Base-by-base conservation (phyloP, 2,113 vertebrate genomes). In the Monarcha castaneiventris region DNA sequence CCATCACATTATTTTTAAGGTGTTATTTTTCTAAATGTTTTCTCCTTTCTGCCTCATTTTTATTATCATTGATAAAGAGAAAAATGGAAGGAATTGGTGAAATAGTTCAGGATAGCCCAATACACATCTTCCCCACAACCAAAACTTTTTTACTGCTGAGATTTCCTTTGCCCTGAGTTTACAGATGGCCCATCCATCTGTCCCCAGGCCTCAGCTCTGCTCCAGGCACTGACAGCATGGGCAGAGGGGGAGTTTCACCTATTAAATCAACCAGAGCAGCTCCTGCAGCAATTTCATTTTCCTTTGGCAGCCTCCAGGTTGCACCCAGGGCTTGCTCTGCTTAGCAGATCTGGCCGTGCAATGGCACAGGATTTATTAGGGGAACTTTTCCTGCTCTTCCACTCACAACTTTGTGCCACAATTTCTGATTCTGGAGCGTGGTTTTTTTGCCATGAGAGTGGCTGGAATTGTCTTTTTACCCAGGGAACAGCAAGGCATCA, bases 111-210 rank as follows among this genome's bases (percentile, higher is more conserved):
- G 35, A 37, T 18, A 66, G 10, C 18, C 7, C 15, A 29, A 67
- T 3, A 35, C 4, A 18, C 8, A 3, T 22, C 32, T 16, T 1
- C 1, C 3, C 12, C 11, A 6, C 3, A 20, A 0, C 12, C 4
- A 46, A 35, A 90, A 52, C 7, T 23, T 73, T 75, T 59, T 46
- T 22, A 37, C 58, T 49, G 56, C 49, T n/a, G 13, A 61, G n/a
- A 19, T 71, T 39, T 72, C 56, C 66, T 59, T 13, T 61, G 35
- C 52, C 56, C 43, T 26, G 30, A 19, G 16, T 59, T 84, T 78
- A 55, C 33, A 51, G 49, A 43, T 84, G 56, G 37, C 30, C n/a
- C 41, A 85, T 69, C 27, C 49, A 68, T 64, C 61, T 71, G 44
- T 44, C 41, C 10, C 33, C 25, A 44, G 62, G 43, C 43, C 74